phyloP scores from a whole-genome alignment of 2,888 invertebrate genomes.

The Agonopterix arenella region DNA sequence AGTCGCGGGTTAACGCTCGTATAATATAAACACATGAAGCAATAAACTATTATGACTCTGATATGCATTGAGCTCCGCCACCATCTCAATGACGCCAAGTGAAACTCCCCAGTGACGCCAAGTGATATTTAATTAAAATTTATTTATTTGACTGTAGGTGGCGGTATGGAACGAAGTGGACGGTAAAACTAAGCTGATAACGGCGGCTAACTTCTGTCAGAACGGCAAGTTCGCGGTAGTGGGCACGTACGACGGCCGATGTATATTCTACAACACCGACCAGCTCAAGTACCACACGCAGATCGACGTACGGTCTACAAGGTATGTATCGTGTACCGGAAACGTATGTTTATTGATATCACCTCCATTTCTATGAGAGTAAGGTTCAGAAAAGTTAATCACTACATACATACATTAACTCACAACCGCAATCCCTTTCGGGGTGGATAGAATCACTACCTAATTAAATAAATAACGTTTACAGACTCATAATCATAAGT shows the following conservation, averaged over 20 bases:
- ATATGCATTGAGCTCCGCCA: too few relatives aligned
- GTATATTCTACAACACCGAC: conserved; percentile 98
- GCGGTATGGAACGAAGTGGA: conserved; percentile 98
- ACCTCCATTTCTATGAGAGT: too few relatives aligned
- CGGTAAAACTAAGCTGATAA: conserved; percentile 95
- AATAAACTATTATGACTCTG: too few relatives aligned
- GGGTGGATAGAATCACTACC: too few relatives aligned
- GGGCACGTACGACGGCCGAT: conserved; percentile 98
- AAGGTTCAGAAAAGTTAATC: too few relatives aligned
- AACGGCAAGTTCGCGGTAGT: conserved; percentile 99
- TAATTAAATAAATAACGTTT: too few relatives aligned
- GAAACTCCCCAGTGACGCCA: neutral
- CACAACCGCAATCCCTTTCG: too few relatives aligned
- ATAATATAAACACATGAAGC: too few relatives aligned
- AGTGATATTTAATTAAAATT: neutral
- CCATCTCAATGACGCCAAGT: neutral
- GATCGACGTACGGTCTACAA: conserved; percentile 95
- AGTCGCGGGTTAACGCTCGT: too few relatives aligned
- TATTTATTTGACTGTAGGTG: conserved; percentile 69
- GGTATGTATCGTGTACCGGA: neutral
- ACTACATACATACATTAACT: too few relatives aligned
- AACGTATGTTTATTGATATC: too few relatives aligned
- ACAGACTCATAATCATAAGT: too few relatives aligned
- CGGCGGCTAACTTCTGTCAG: conserved; percentile 97
- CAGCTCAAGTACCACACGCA: conserved; percentile 99